These are phyloP conservation scores for Eupithecia pulchellata DNA, from an alignment of 2,888 invertebrate species.

Conservation along the genomic window DNA sequence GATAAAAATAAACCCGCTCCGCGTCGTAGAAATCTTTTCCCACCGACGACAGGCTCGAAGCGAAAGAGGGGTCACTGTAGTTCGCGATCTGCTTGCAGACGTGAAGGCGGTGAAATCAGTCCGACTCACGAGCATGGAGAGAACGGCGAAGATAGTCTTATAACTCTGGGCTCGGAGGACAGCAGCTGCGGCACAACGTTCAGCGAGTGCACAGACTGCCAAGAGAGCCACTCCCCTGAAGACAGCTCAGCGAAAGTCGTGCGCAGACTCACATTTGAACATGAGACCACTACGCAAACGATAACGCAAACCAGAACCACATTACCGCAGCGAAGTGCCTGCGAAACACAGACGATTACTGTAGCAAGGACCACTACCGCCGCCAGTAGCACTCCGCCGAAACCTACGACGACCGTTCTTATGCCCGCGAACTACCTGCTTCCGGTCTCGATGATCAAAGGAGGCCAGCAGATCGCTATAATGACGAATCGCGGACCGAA, in stretches of 20 bases:
- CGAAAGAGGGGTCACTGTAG: constrained; percentile 88
- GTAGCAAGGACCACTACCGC: constrained; percentile 74
- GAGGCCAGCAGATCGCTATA: constrained; percentile 89
- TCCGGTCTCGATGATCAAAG: constrained; percentile 89
- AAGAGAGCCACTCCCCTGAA: constrained; percentile 85
- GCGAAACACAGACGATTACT: constrained; percentile 88
- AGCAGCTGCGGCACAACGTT: constrained; percentile 89
- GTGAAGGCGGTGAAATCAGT: constrained; percentile 82
- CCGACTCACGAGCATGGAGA: constrained; percentile 65
- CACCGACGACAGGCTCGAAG: constrained; percentile 89
- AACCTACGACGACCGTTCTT: constrained; percentile 87
- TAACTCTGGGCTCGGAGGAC: constrained; percentile 91
- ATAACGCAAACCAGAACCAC: constrained; percentile 62
- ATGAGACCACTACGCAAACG: constrained; percentile 67
- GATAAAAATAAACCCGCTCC: constrained; percentile 94
- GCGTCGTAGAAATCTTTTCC: constrained; percentile 89
- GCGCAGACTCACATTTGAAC: constrained; percentile 77
- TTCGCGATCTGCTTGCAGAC: constrained; percentile 66
- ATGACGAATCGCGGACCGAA: constrained; percentile 89
- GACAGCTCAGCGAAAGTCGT: constrained; percentile 80
- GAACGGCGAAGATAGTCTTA: constrained; percentile 87
- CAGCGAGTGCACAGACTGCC: constrained; percentile 79
- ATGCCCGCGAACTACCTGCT: constrained; percentile 90
- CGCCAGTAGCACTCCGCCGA: constrained; percentile 84
- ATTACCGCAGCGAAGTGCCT: constrained; percentile 81